A percentile compares a stretch with the other conserved stretches of the same genome.
Evolutionary conservation across 2,113 vertebrate species (phyloP).

Genomic region (Melozone crissalis): DNA sequence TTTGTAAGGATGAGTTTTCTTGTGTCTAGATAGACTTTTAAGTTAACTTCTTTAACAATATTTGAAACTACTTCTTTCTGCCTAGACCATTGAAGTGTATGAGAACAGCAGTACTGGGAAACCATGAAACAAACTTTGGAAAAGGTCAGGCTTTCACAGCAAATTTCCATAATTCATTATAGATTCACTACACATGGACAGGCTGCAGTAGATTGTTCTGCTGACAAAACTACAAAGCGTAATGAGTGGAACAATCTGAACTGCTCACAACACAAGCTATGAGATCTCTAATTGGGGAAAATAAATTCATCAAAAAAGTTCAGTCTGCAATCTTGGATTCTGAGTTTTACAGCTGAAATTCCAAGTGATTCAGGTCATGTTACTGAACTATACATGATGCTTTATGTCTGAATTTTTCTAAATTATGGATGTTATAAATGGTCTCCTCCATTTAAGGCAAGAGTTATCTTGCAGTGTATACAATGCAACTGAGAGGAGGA

Average conservation of each 20-base stretch:
- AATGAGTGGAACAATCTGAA: constrained; percentile 39
- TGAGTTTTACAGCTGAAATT: not conserved
- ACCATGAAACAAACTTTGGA: not conserved
- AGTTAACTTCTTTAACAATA: not conserved
- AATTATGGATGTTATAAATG: not conserved
- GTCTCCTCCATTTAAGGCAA: not conserved
- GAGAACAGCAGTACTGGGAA: not conserved
- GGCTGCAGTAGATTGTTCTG: constrained; percentile 48
- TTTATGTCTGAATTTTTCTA: not conserved
- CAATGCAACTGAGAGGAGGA: not conserved
- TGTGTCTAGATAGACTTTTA: not conserved
- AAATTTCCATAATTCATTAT: constrained; percentile 62
- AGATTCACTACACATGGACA: constrained; percentile 42
- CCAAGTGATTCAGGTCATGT: not conserved
- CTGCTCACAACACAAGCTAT: not conserved
- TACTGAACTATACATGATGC: not conserved
- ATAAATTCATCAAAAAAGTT: constrained; percentile 7
- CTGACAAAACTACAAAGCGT: constrained; percentile 45
- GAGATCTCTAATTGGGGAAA: constrained; percentile 5
- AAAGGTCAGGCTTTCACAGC: constrained; percentile 48
- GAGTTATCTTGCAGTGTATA: not conserved
- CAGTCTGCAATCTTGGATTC: not conserved
- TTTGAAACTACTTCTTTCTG: not conserved
- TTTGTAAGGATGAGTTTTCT: not conserved
- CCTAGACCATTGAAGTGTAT: not conserved